Evolutionary conservation across 2,888 invertebrate species (phyloP), one percentile per base, ranked within the genome.

Genomic region (Salticus scenicus): DNA sequence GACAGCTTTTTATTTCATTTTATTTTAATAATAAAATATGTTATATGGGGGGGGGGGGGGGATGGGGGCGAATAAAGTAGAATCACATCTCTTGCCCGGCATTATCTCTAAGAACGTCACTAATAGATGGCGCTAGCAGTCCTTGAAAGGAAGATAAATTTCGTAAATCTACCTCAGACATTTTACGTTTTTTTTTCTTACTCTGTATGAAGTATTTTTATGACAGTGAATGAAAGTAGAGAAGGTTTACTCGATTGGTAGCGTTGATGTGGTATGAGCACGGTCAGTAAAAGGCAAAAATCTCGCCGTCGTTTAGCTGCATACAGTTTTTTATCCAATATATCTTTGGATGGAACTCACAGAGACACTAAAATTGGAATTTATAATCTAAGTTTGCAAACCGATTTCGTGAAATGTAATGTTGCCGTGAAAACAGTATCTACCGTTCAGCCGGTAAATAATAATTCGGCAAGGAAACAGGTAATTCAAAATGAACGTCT

Each of bases 301-400:
- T 90, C 90, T 31, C 87, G 90, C 78, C 87, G 91, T 89, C 89
- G 90, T 47, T 79, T 89, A 72, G 89, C 89, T 14, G 98, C 98
- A 89, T 94, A 97, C 90, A 96, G 96, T 90, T 98, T 98, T 93
- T 93, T 98, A 89, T 95, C 97, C 79, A 98, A 98, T 92, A 98
- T 98, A 91, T 97, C 98, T 88, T 93, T 98, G 88, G 97, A 98
- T 93, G 98, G 97, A 89, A 95, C 95, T 89, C 95, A 95, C 92
- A 94, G 90, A 27, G 92, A 91, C 88, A 93, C 93, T 74, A 93
- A 93, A 81, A 91, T 93, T 87, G 93, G 92, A 47, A 78, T 85
- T 74, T 85, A 85, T 30, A 78, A 85, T 63, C 64, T 85, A 30
- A 85, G 85, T 63, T 79, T 85, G 66, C 85, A 85, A 70, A 67